A percentile compares a stretch with the other conserved stretches of the same genome.
Conservation (phyloP, 1,140 invertebrate species). For the Dinoponera quadriceps region DNA sequence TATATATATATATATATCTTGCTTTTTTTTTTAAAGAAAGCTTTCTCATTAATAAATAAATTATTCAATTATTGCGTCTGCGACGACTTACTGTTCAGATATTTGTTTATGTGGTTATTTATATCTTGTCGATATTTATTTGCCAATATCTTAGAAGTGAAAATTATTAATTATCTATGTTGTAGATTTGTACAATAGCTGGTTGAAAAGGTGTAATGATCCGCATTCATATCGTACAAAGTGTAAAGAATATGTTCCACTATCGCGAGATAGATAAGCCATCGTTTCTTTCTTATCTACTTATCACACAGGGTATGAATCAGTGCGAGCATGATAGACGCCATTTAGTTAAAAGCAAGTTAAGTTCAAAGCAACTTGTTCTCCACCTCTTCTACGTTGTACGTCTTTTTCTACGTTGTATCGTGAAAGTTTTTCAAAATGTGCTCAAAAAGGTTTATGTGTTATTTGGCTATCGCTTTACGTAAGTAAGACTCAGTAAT, state of each 20-base stretch:
- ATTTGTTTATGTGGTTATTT: no score
- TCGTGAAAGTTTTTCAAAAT: slow-evolving; percentile 67
- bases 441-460: slow-evolving; percentile 74
- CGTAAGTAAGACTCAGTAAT: slow-evolving; percentile 76
- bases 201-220: neutral
- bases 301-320: slow-evolving; percentile 48
- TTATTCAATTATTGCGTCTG: no score
- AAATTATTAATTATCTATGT: no score
- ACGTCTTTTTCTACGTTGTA: neutral
- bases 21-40: no score
- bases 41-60: no score
- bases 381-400: no score
- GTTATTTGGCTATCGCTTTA: slow-evolving; percentile 78
- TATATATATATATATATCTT: no score
- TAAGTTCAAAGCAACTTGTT: slow-evolving; percentile 1
- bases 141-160: no score
- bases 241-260: slow-evolving; percentile 4
- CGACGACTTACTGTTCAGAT: no score
- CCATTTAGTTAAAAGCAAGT: slow-evolving; percentile 31
- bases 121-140: no score
- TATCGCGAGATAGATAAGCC: slow-evolving; percentile 11
- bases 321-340: slow-evolving; percentile 21
- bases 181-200: no score
- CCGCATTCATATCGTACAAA: neutral
- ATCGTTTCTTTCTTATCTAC: slow-evolving; percentile 26